These are phyloP conservation scores for Catharus ustulatus DNA, from an alignment of 2,797 vertebrate genomes.

Conservation along the genomic window DNA sequence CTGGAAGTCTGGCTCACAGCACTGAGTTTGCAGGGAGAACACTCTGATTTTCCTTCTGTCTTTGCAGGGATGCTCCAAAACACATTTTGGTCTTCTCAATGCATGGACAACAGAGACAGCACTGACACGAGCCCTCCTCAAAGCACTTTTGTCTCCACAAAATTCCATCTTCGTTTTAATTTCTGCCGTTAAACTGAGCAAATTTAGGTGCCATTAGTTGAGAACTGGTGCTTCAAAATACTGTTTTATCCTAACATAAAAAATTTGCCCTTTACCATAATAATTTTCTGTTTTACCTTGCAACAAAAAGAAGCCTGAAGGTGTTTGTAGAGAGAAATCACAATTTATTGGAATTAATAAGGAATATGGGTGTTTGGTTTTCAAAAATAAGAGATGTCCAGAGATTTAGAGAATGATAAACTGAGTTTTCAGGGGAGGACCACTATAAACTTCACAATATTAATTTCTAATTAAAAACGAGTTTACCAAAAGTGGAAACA, in stretches of 20 bases:
- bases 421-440: not conserved
- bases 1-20: not conserved
- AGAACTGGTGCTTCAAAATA: not conserved
- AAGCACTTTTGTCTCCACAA: not conserved
- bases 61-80: not conserved
- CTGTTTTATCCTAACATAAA: not conserved
- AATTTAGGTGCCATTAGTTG: not conserved
- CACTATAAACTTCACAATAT: not conserved
- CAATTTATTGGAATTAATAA: not conserved
- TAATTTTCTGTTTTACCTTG: not conserved
- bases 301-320: not conserved
- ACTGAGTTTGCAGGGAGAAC: not conserved
- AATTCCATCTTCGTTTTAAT: not conserved
- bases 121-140: fast-evolving
- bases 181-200: not conserved
- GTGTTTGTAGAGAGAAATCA: not conserved
- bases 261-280: not conserved
- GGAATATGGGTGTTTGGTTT: not conserved
- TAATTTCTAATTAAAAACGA: not conserved
- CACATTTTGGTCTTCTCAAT: not conserved
- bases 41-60: not conserved
- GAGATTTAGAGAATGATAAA: not conserved
- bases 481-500: not conserved
- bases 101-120: not conserved
- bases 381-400: not conserved